Evolutionary conservation across 2,113 vertebrate genomes (phyloP).

Genomic region (Lycaon pictus): DNA sequence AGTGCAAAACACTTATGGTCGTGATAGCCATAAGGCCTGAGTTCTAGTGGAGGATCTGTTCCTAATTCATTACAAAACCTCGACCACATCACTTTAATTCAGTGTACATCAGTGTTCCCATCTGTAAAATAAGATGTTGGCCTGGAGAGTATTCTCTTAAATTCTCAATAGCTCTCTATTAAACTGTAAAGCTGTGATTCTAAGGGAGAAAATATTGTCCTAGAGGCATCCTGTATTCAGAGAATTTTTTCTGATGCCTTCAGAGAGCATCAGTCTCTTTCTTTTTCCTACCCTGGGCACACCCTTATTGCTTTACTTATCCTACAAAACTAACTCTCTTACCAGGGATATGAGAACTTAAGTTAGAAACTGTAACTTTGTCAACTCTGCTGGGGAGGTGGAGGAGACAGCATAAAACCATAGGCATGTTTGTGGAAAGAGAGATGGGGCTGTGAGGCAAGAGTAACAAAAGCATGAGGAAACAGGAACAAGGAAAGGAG

Average conservation of each 20-base stretch:
- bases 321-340: background rate
- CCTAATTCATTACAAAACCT: constrained; percentile 45
- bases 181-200: constrained; percentile 35
- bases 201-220: constrained; percentile 29
- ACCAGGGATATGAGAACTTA: background rate
- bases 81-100: constrained; percentile 27
- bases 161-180: constrained; percentile 22
- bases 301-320: background rate
- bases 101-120: background rate
- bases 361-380: background rate
- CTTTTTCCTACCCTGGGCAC: background rate
- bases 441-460: background rate
- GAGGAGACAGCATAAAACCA: constrained; percentile 9
- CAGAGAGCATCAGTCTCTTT: background rate
- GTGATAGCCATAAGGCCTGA: background rate
- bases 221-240: background rate
- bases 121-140: constrained; percentile 55
- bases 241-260: constrained; percentile 37
- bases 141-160: background rate
- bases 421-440: constrained; percentile 1
- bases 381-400: background rate
- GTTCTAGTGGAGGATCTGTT: constrained; percentile 2
- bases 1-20: background rate
- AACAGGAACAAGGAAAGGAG: background rate
- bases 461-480: constrained; percentile 37